Base-by-base conservation (phyloP, 2,888 invertebrate species). In the Nephrotoma flavescens region DNA sequence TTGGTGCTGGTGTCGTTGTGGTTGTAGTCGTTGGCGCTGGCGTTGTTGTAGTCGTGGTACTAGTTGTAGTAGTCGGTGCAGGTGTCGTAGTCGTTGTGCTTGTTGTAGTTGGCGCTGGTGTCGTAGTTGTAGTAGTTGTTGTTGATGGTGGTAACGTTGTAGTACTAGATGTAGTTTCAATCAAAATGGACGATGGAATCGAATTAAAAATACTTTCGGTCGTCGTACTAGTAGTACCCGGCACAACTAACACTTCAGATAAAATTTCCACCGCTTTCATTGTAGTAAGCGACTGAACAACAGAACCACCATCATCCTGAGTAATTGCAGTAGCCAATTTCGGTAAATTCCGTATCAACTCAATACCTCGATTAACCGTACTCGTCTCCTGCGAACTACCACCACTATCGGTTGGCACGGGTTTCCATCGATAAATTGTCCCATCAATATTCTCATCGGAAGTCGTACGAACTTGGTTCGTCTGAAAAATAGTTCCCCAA, bases 401-500 rank as follows among this genome's bases (percentile, higher is more conserved):
- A 88, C 87, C 47, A 42, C 5, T 19, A 45, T 86, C 86, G 9
- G 7, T 11, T 86, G 87, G 87, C 84, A 88, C 87, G 83, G 89
- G 89, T 88, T 89, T 89, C 88, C 89, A 89, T 87, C 89, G 88
- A 87, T 88, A 89, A 85, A 89, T 88, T 45, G 88, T 87, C 86
- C 88, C 89, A 84, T 57, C 42, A 41, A 86, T 41, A 86, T 86
- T 57, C 7, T 86, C 52, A 42, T 41, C 92, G 88, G 91, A 92
- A 91, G 93, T 93, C 41, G 93, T 93, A 87, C 92, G 91, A 88
- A 93, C 93, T 92, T 92, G 91, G 90, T 93, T 91, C 87, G 93
- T 93, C 93, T 93, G 92, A 88, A 92, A 93, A 87, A 87, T 84
- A 86, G 85, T 57, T 57, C 42, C 7, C 31, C 31, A 11, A 71